These are phyloP conservation scores for Ctenomys sociabilis DNA, from an alignment of 2,113 vertebrate genomes.

Conservation along the genomic window DNA sequence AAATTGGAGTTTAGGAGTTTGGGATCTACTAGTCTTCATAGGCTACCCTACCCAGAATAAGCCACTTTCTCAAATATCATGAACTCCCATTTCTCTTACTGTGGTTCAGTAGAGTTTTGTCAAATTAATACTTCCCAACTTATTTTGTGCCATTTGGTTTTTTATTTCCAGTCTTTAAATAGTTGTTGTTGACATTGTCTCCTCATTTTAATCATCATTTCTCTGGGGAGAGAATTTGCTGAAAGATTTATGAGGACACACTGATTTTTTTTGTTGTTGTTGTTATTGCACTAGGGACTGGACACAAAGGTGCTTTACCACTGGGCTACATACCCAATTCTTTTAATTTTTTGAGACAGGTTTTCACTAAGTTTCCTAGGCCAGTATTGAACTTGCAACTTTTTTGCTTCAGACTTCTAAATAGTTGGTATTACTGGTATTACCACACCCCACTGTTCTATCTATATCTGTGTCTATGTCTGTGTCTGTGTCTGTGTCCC, in stretches of 20 bases:
- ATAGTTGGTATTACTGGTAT: neutral
- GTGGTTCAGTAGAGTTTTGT: neutral
- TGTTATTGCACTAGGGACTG: neutral
- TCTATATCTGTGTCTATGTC: neutral
- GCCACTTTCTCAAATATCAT: neutral
- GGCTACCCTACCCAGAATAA: neutral
- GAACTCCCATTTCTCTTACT: neutral
- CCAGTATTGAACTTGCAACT: neutral
- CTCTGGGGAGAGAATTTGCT: neutral
- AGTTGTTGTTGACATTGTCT: neutral
- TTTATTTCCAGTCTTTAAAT: conserved; percentile 6
- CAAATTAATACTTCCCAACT: conserved; percentile 4
- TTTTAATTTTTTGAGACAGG: neutral
- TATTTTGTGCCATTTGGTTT: neutral
- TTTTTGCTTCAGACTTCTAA: neutral
- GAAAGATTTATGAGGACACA: neutral
- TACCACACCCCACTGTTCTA: neutral
- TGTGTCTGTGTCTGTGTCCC: too few species aligned
- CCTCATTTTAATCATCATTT: conserved; percentile 6
- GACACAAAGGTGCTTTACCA: neutral
- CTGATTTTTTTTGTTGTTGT: neutral
- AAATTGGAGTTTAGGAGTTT: neutral
- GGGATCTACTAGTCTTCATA: neutral
- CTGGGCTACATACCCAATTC: neutral
- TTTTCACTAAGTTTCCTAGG: neutral